Percentiles rank a stretch among this genome's conserved stretches.
Conservation (phyloP, 2,113 vertebrate species). For the Mugil cephalus region DNA sequence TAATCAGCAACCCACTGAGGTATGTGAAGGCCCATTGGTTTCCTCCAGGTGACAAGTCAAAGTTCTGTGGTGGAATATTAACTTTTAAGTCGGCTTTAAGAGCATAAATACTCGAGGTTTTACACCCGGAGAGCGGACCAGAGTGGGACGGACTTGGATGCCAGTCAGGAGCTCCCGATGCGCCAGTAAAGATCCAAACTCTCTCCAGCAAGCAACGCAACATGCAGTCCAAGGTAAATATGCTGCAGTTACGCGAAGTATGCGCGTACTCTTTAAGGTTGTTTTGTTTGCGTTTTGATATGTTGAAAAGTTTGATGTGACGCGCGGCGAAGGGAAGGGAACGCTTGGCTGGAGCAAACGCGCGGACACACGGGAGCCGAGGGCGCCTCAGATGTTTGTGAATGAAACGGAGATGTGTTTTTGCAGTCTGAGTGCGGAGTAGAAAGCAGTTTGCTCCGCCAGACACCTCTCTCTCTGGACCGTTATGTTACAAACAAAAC, state of each 20-base stretch:
- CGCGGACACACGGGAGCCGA: neutral
- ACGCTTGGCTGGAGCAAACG: neutral
- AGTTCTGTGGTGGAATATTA: slow-evolving; percentile 73
- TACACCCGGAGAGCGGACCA: slow-evolving; percentile 1
- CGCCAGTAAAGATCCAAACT: neutral
- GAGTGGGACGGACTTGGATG: slow-evolving; percentile 68
- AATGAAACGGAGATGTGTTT: neutral
- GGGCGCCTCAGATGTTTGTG: neutral
- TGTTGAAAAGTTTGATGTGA: no score
- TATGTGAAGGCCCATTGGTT: neutral
- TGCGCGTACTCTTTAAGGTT: neutral
- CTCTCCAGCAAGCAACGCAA: slow-evolving; percentile 21
- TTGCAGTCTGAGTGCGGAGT: neutral
- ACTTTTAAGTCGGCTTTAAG: slow-evolving; percentile 30
- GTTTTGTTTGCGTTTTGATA: neutral
- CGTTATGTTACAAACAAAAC: no score
- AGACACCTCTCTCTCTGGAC: neutral
- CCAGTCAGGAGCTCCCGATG: slow-evolving; percentile 12
- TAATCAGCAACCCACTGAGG: neutral
- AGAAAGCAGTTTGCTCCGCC: no score
- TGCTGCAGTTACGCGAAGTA: neutral
- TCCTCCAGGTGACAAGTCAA: neutral
- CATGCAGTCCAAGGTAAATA: slow-evolving; percentile 64
- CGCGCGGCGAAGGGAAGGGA: no score
- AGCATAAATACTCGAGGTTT: slow-evolving; percentile 18